Evolutionary conservation across 1,140 invertebrate species (phyloP).

Genomic region (Diorhabda sublineata): DNA sequence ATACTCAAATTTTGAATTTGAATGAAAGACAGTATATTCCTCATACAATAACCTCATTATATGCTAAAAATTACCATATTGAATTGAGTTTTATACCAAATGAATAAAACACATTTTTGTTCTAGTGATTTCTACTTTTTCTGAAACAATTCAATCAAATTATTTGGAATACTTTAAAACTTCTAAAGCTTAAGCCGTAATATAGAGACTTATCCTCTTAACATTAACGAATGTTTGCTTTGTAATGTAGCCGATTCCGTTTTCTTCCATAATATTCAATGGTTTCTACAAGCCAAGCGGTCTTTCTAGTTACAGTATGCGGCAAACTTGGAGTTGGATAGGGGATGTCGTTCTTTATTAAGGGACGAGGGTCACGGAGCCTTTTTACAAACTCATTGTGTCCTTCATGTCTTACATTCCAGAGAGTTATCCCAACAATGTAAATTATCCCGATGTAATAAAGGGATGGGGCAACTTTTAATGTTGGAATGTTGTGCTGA

Average conservation of each 20-base stretch:
- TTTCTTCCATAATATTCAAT: neutral
- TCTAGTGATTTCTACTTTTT: too few species aligned
- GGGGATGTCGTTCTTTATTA: neutral
- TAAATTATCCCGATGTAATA: conserved; percentile 1
- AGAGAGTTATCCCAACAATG: conserved; percentile 2
- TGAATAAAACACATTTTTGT: too few species aligned
- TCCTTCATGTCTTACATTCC: conserved; percentile 2
- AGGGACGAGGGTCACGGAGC: neutral
- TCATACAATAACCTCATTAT: too few species aligned
- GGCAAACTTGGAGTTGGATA: neutral
- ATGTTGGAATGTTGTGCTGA: neutral
- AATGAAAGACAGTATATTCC: too few species aligned
- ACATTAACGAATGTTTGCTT: too few species aligned
- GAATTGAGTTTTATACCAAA: too few species aligned
- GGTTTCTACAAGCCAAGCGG: neutral
- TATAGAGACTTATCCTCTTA: too few species aligned
- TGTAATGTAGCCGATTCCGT: neutral
- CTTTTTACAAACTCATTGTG: conserved; percentile 1
- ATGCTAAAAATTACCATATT: too few species aligned
- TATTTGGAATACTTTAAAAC: too few species aligned
- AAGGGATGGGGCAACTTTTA: neutral
- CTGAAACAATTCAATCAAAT: too few species aligned
- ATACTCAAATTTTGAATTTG: too few species aligned
- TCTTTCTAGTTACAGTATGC: neutral
- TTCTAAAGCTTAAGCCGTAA: too few species aligned